A percentile compares a stretch with the other conserved stretches of the same genome.
Evolutionary conservation across 2,797 vertebrate species (phyloP).

Genomic region (Podarcis lilfordi): DNA sequence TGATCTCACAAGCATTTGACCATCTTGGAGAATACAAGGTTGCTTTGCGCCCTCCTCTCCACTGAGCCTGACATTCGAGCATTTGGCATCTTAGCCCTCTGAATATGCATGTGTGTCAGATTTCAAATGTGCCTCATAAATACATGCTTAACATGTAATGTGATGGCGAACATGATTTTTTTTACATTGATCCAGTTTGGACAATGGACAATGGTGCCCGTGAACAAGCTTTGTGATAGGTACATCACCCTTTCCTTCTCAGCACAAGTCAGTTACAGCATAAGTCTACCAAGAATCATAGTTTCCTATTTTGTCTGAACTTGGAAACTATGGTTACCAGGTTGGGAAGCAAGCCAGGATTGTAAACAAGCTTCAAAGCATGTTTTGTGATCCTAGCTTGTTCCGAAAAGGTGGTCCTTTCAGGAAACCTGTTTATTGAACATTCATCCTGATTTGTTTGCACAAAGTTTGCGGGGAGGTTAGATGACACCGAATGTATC

Average conservation of each 20-base stretch:
- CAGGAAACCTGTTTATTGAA: no score
- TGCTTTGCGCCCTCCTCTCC: not conserved
- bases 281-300: not conserved
- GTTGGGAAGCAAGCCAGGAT: not conserved
- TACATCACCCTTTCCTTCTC: not conserved
- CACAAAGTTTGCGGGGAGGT: no score
- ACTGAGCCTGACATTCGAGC: not conserved
- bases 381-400: not conserved
- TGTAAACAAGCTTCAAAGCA: not conserved
- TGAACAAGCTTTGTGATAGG: not conserved
- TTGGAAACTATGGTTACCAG: not conserved
- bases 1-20: not conserved
- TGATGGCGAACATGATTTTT: not conserved
- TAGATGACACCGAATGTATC: no score
- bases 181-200: not conserved
- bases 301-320: not conserved
- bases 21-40: not conserved
- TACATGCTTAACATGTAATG: no score
- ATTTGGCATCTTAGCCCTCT: no score
- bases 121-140: constrained; percentile 7
- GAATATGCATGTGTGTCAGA: not conserved
- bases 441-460: no score
- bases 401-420: not conserved
- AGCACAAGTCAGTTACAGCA: no score
- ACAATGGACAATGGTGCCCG: not conserved